Percentiles rank a stretch among this genome's conserved stretches.
These are phyloP conservation scores for Slavum lentiscoides DNA, from an alignment of 2,888 invertebrate species.

Conservation along the genomic window DNA sequence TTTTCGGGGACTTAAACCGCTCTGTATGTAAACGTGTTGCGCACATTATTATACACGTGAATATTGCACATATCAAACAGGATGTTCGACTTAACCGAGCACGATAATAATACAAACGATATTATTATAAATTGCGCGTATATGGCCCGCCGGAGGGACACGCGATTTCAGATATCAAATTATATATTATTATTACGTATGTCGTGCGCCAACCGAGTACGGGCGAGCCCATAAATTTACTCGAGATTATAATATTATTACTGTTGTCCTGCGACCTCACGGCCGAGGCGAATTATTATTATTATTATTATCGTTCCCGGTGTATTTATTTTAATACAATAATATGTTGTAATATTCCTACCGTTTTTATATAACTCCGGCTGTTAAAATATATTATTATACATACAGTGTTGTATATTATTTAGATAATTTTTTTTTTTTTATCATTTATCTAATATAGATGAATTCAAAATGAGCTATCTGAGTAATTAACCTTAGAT, in stretches of 20 bases:
- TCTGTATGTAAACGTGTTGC: no score
- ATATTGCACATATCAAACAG: neutral
- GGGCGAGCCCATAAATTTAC: neutral
- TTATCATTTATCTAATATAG: no score
- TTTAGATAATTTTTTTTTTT: no score
- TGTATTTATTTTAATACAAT: no score
- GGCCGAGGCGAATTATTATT: neutral
- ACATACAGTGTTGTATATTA: no score
- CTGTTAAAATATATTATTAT: no score
- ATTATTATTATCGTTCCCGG: neutral
- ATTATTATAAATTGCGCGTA: neutral
- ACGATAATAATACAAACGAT: neutral
- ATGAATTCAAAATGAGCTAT: no score
- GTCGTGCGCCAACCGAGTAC: no score
- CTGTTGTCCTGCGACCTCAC: neutral
- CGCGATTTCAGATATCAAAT: constrained; percentile 16
- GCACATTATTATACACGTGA: no score
- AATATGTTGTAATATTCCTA: no score
- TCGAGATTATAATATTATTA: neutral
- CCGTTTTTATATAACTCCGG: no score
- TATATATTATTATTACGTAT: neutral
- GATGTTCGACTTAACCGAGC: constrained; percentile 29
- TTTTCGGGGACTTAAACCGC: neutral
- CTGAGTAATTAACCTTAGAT: no score
- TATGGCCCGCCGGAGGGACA: neutral